These are phyloP conservation scores for Halictus quadricinctus DNA, from an alignment of 2,888 invertebrate genomes.

Conservation along the genomic window DNA sequence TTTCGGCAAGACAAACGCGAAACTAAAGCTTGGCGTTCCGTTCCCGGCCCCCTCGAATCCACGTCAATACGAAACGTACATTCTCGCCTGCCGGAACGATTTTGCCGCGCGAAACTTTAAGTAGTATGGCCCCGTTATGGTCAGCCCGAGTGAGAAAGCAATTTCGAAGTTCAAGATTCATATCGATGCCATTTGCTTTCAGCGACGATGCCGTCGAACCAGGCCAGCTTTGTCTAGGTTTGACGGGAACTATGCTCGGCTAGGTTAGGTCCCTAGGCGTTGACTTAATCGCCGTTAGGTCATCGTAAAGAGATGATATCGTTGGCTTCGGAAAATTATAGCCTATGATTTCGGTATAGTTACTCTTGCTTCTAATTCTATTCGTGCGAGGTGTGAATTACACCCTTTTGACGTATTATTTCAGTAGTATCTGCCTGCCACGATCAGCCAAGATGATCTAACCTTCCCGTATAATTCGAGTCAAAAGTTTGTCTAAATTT, in stretches of 20 bases:
- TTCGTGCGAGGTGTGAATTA: background rate
- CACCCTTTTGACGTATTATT: background rate
- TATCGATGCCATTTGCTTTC: background rate
- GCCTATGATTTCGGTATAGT: background rate
- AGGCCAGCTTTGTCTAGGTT: background rate
- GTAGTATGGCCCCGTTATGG: slow-evolving; percentile 24
- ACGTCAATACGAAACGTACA: slow-evolving; percentile 1
- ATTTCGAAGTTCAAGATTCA: slow-evolving; percentile 1
- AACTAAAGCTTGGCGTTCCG: background rate
- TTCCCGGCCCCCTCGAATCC: background rate
- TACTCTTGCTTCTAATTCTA: background rate
- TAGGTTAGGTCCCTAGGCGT: background rate
- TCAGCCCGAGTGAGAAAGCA: background rate
- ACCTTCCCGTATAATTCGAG: background rate
- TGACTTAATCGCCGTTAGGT: background rate
- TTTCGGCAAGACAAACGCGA: background rate
- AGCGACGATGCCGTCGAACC: background rate
- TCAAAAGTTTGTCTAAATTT: background rate
- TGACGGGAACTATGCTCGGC: background rate
- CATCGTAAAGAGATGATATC: background rate
- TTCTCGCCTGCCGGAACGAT: background rate
- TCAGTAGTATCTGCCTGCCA: background rate
- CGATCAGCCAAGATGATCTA: background rate
- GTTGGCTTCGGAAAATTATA: background rate
- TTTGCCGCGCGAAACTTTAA: slow-evolving; percentile 5